Base-by-base conservation (phyloP, 2,888 invertebrate genomes). In the Napeogenes inachia region DNA sequence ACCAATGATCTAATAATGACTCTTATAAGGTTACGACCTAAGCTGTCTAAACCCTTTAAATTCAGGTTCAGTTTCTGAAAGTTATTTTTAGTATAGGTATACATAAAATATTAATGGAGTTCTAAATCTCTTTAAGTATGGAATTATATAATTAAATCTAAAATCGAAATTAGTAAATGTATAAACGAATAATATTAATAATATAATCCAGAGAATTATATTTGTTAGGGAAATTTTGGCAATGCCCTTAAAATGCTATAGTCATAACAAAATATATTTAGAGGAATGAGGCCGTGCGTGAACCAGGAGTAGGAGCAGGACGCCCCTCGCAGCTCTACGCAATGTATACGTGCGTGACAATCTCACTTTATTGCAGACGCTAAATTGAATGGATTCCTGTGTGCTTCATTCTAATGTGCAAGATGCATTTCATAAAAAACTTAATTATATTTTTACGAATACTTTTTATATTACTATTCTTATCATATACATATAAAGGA, bases 301-400 rank as follows among this genome's bases (percentile, higher is more conserved):
- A 81, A 63, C 59, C 62, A 57, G 67, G 60, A 35, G 62, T 4
- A 5, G 6, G 35, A 60, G 62, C 58, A 64, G 62, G 59, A 45
- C 45, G 65, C 69, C 69, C 63, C 66, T 61, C 64, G 62, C 65
- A 74, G 64, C 69, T 68, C 63, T 66, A 61, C 64, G 62, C 65
- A 74, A 77, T 78, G 86, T 84, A 79, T 88, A 87, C 90, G 90
- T 90, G 90, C 90, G 90, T 89, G 87, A 86, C 89, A 84, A 85
- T 87, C 87, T 79, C 85, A 81, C 86, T 84, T 86, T 85, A 87
- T 85, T 81, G 85, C 74, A 77, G 81, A 82, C 80, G 81, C 78
- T 75, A 81, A 85, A 85, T 83, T 86, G 84, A 85, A 85, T 85
- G 84, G 82, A 56, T 62, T 53, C 57, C 54, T 56, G 60, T 65